Base-by-base conservation (phyloP, 2,113 vertebrate species). In the Oreochromis aureus region DNA sequence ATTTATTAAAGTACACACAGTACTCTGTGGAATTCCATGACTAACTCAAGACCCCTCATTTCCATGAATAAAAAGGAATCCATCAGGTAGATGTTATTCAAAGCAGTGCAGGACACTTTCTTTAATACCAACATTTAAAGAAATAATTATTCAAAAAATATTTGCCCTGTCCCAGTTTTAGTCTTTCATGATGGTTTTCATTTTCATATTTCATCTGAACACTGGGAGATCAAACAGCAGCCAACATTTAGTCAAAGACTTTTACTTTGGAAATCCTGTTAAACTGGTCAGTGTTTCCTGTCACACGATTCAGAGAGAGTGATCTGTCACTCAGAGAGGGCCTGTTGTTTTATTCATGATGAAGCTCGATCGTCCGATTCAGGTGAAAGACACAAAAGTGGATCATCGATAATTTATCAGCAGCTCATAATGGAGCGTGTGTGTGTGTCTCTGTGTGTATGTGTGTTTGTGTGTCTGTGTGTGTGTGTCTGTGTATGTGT, bases 371-470 rank as follows among this genome's bases (percentile, higher is more conserved):
- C 51, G 6, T 59, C 84, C 3, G 41, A 84, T 79, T 73, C 44
- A 86, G 79, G 66, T 84, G 86, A 88, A 92, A 92, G 88, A 86
- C 66, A 82, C 79, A 73, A 76, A 71, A 71, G 66, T 44, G 69
- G 56, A 83, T 88, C 84, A 69, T 92, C 10, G 32, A 89, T 90
- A 39, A 92, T 90, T 87, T 27, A 92, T 88, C 66, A 86, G 59
- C 55, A 13, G 24, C 12, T 3, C 27, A 81, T 86, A 87, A 90
- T 88, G 84, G 91, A 87, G 83, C 34, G 39, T 59, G 27, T 19
- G 0, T 36, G 7, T 32, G 7, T 30, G 1, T 58, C 0, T 56
- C 6, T 19, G 46, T 48, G 87, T 80, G 59, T 71, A 53, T 71
- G 71, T 76, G 61, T 84, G 54, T 81, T 4, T 10, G 88, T 55